Evolutionary conservation across 2,888 invertebrate genomes (phyloP).

Genomic region (Drosophila pseudotakahashii): DNA sequence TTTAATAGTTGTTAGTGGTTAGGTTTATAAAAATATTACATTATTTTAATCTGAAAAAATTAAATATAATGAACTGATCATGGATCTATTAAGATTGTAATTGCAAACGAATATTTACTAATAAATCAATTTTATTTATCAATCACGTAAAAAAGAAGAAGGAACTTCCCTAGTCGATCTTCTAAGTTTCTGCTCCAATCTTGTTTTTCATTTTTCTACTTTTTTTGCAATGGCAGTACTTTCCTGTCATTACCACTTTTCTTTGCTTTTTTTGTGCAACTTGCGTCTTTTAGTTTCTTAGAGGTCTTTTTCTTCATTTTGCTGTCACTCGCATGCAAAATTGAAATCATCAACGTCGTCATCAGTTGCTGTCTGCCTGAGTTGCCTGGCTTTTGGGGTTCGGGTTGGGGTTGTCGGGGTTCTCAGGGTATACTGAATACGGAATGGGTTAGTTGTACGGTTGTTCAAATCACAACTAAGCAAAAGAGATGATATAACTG

Average conservation of each 20-base stretch:
- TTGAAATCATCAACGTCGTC: conserved; percentile 60
- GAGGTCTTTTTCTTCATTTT: conserved; percentile 25
- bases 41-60: no score
- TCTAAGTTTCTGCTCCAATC: neutral
- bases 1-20: no score
- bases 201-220: neutral
- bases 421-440: neutral
- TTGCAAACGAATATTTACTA: no score
- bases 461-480: conserved; percentile 50
- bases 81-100: no score
- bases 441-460: neutral
- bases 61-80: no score
- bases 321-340: conserved; percentile 56
- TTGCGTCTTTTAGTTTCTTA: conserved; percentile 18
- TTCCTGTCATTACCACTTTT: conserved; percentile 58
- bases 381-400: conserved; percentile 8
- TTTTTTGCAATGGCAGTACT: conserved; percentile 43
- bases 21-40: no score
- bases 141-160: no score
- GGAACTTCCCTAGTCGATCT: neutral
- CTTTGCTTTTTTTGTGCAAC: conserved; percentile 22
- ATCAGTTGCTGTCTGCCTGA: conserved; percentile 42
- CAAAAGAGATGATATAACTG: conserved; percentile 42
- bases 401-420: neutral
- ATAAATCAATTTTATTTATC: no score